Conservation (phyloP, 37 sponge, comb jelly and placozoan genomes). For the Beroe forskalii region DNA sequence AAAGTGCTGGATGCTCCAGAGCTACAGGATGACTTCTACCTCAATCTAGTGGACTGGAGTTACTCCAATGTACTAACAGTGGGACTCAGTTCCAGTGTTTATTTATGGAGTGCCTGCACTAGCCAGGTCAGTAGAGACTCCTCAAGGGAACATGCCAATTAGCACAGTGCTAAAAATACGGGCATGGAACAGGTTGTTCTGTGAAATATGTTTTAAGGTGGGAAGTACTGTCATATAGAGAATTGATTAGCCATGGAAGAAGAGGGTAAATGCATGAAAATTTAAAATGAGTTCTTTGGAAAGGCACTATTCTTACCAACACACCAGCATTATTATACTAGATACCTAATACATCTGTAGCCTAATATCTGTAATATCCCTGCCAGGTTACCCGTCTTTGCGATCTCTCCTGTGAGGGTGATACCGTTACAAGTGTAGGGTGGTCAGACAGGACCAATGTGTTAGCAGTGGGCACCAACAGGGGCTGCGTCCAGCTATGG, state of each 20-base stretch:
- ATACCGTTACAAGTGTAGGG: constrained; percentile 64
- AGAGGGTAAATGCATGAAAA: too few species aligned
- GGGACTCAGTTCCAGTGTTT: constrained; percentile 66
- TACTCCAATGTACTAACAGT: constrained; percentile 66
- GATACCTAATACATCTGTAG: background rate
- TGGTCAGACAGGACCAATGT: constrained; percentile 65
- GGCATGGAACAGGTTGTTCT: too few species aligned
- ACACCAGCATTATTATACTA: too few species aligned
- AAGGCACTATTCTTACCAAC: too few species aligned
- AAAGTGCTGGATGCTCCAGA: constrained; percentile 72
- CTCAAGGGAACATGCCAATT: background rate
- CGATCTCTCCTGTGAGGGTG: constrained; percentile 66
- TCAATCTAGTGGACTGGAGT: constrained; percentile 70
- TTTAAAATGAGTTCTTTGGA: too few species aligned
- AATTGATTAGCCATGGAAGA: too few species aligned
- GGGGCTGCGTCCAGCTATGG: constrained; percentile 61
- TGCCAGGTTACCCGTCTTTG: constrained; percentile 64
- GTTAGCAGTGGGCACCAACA: constrained; percentile 65
- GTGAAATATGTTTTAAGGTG: too few species aligned
- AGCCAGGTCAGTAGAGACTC: constrained; percentile 56
- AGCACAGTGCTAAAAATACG: too few species aligned
- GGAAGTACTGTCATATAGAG: too few species aligned
- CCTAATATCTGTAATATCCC: background rate
- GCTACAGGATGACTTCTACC: constrained; percentile 70
- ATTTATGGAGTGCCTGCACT: constrained; percentile 68